Percentiles rank a stretch among this genome's conserved stretches.
Evolutionary conservation across 2,797 vertebrate genomes (phyloP).

Genomic region (Delichon dasypus): DNA sequence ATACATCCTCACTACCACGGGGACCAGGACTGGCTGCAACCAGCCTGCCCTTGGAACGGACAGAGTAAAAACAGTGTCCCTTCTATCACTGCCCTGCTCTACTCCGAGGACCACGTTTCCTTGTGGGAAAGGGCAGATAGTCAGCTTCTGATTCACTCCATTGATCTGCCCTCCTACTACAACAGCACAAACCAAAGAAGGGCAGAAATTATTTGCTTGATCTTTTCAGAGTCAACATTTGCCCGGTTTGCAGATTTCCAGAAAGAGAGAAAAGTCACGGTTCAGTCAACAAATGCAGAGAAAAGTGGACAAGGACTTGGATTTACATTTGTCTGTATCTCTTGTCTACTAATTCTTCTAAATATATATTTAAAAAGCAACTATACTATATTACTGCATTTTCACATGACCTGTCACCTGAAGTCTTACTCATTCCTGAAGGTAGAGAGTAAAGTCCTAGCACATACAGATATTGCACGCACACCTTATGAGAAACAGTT

Average conservation of each 20-base stretch:
- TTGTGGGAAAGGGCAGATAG: neutral
- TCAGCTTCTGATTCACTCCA: neutral
- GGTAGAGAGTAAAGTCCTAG: neutral
- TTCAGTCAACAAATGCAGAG: rapidly evolving
- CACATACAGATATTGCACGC: neutral
- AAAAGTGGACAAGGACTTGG: neutral
- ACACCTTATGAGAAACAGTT: neutral
- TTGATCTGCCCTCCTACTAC: neutral
- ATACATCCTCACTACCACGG: neutral
- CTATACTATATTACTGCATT: neutral
- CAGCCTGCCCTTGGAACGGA: neutral
- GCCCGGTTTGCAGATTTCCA: neutral
- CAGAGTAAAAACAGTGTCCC: neutral
- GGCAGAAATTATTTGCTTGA: neutral
- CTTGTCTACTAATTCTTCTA: neutral
- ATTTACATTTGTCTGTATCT: neutral
- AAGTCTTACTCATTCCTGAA: neutral
- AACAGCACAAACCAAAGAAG: neutral
- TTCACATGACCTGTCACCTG: neutral
- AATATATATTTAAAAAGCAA: neutral
- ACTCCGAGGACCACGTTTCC: neutral
- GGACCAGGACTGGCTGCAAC: neutral
- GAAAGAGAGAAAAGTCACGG: neutral
- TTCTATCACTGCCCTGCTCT: neutral
- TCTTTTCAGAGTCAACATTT: neutral